Evolutionary conservation across 2,797 vertebrate species (phyloP), one percentile per base, ranked within the genome.

Genomic region (Gymnopithys bicolor): DNA sequence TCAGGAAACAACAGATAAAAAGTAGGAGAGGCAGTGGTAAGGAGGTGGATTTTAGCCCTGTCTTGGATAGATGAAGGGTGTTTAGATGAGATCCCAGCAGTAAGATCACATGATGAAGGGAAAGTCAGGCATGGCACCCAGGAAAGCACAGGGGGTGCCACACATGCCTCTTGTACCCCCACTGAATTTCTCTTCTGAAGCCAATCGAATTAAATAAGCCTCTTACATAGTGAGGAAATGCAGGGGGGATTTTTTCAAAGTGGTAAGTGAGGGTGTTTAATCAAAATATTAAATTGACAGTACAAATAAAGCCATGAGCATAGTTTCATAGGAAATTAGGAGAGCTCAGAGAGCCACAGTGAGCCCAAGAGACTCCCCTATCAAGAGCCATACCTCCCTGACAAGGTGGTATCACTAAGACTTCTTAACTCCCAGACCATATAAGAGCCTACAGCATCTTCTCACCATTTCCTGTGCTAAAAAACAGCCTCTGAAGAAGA

Each of bases 1-100:
- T 4, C 32, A 35, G 8, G 41, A 13, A 87, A 39, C 3, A 10
- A 7, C 0, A 18, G n/a, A 28, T 6, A 45, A 25, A 28, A 8
- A 35, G 12, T 2, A 9, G 2, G 21, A 43, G 30, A 70, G 24
- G 17, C 2, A 3, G 18, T 11, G 60, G 21, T 6, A 7, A 63
- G 33, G 15, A 41, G 62, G 28, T 32, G 77, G 58, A 49, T 89
- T 89, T 89, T 18, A 79, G 16, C 22, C 73, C 60, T 56, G 8
- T 24, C 41, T 68, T 17, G 43, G 41, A 14, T 4, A 37, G n/a
- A 8, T n/a, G 30, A 55, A 35, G 45, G 48, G 33, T 14, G 16
- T 33, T 76, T 13, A 69, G 37, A 33, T 3, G 5, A 77, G 43
- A 86, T 83, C 14, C 8, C 25, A 41, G 59, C 0, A 9, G 35